Base-by-base conservation (phyloP, 2,797 vertebrate genomes). In the Notolepis coatsorum region DNA sequence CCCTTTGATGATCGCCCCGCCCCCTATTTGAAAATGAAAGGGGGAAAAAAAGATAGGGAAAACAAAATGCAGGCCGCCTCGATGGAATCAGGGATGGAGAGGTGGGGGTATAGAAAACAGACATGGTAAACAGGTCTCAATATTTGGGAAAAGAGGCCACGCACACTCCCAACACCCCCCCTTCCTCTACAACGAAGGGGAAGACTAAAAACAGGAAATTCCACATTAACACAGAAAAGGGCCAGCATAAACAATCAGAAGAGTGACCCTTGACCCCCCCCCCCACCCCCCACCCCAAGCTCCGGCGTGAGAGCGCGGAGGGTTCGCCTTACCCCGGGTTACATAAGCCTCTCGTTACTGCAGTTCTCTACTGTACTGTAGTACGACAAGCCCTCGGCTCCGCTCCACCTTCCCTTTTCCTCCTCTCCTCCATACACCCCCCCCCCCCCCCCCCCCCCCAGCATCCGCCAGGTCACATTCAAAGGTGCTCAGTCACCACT, bases 141-240 rank as follows among this genome's bases (percentile, higher is more conserved):
- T 80, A 73, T 87, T 85, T 76, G 56, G 62, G n/a, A 56, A 81
- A 84, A 66, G 72, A 76, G 82, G 77, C 77, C 81, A 79, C 8
- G 24, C 27, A 61, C 48, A 42, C 59, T 73, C 59, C n/a, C 46
- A 39, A 72, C 65, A 56, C 21, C 39, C 50, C 63, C 42, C n/a
- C 42, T 12, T 37, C 30, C 12, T 52, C 53, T 46, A 2, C 51
- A 62, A 72, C 73, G 77, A 73, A 74, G 73, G 78, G 66, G 66
- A 82, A 55, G 77, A 71, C 50, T 65, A 71, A 88, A 88, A 89
- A 89, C 88, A 90, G 86, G 86, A 92, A 90, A 91, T 92, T 91
- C 87, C 90, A 89, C 84, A 86, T 90, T 87, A 89, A 89, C 81
- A 84, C 85, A 88, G 81, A 90, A 88, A 87, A 78, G 84, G 67